Base-by-base conservation (phyloP, 2,888 invertebrate genomes). In the Helicoverpa assulta region DNA sequence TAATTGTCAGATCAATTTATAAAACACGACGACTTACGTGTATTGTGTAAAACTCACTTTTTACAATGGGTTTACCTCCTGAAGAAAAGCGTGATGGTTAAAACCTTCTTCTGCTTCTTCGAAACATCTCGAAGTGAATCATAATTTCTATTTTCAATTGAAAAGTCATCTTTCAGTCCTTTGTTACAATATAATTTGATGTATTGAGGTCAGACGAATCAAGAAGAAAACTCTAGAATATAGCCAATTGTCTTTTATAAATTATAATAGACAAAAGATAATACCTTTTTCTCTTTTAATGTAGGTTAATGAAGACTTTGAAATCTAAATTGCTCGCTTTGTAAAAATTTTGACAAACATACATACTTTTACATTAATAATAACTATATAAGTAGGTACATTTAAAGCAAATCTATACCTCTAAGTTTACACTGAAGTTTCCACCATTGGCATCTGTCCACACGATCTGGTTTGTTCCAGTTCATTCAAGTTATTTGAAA, bases 1-100 rank as follows among this genome's bases (percentile, higher is more conserved):
- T 93, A 94, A 94, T 93, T 90, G 86, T 58, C 62, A 58, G 81
- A 87, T 86, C 87, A 93, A 93, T 92, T 90, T 88, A 87, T 87
- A 85, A 85, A 58, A 85, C 94, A 94, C 94, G 94, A 93, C 70
- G 51, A 63, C 54, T 51, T 54, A 78, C 60, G 57, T 62, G 5
- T 63, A 60, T 65, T 57, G 63, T 69, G 67, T 69, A 29, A 18
- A 43, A 26, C 18, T 40, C 14, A 52, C 57, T 52, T 40, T 65
- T 18, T 18, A 12, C 52, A 2, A 21, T 14, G 12, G 43, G 5
- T 43, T 43, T 43, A 16, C 43, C 16, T 5, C 4, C 10, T 16
- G 1, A 43, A 14, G 5, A 16, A 43, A 4, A 43, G 5, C 14
- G 12, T 40, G 37, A 8, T 43, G 16, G 4, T 16, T 43, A 43